phyloP scores from a whole-genome alignment of 1,140 invertebrate genomes.

The Melanaphis sacchari region DNA sequence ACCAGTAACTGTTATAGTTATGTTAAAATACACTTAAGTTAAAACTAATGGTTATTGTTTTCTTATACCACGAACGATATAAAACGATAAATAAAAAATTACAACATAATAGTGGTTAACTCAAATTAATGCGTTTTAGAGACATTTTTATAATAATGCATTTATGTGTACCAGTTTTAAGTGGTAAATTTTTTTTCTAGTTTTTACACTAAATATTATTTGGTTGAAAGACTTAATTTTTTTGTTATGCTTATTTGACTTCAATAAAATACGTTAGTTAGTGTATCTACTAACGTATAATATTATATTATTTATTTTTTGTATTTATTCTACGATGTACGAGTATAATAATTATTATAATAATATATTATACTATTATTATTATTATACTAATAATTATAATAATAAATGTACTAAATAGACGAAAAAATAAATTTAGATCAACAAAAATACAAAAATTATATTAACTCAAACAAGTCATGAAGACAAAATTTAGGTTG shows the following conservation, averaged over 20 bases:
- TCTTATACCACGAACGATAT: background rate
- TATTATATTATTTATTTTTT: background rate
- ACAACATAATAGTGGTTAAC: background rate
- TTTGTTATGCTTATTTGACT: too few relatives aligned
- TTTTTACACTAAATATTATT: too few relatives aligned
- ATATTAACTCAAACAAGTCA: background rate
- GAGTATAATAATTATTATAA: background rate
- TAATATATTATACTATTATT: too few relatives aligned
- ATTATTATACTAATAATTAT: background rate
- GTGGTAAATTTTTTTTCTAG: too few relatives aligned
- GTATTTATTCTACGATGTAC: background rate
- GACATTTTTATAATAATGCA: background rate
- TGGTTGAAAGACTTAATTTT: background rate
- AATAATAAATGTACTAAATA: background rate
- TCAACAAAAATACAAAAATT: background rate
- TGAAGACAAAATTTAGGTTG: background rate
- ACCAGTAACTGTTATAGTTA: background rate
- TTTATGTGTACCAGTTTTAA: background rate
- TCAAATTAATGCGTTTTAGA: background rate
- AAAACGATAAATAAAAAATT: background rate
- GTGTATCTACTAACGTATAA: too few relatives aligned
- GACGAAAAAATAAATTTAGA: background rate
- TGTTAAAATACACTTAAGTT: background rate
- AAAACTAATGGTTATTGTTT: background rate
- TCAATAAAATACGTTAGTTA: too few relatives aligned